Evolutionary conservation across 2,888 invertebrate species (phyloP).

Genomic region (Entomobrya proxima): DNA sequence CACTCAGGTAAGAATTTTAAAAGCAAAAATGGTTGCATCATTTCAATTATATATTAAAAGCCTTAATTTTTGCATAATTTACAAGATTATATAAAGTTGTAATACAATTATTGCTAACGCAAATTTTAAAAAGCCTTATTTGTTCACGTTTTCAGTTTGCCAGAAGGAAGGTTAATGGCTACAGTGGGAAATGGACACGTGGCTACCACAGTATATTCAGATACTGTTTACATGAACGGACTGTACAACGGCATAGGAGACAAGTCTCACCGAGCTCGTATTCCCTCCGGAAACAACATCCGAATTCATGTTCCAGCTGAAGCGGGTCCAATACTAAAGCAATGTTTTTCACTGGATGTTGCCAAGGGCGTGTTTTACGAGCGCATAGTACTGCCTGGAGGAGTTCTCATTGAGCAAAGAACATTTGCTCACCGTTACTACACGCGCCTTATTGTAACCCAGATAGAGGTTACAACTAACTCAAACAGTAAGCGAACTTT

Average conservation of each 20-base stretch:
- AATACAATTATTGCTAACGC: too few relatives aligned
- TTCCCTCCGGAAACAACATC: constrained; percentile 74
- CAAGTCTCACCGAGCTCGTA: constrained; percentile 74
- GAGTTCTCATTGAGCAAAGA: constrained; percentile 66
- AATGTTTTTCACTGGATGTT: constrained; percentile 70
- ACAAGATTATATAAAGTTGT: too few relatives aligned
- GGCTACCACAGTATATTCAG: constrained; percentile 73
- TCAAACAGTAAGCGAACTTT: constrained; percentile 23
- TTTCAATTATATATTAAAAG: too few relatives aligned
- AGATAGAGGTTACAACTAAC: constrained; percentile 61
- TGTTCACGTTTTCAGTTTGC: constrained; percentile 61
- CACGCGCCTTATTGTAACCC: constrained; percentile 72
- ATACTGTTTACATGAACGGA: constrained; percentile 75
- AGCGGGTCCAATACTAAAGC: constrained; percentile 14
- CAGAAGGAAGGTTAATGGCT: constrained; percentile 71
- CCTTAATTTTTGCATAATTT: too few relatives aligned
- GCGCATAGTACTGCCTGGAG: constrained; percentile 38
- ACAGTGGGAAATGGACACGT: constrained; percentile 75
- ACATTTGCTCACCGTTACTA: constrained; percentile 74
- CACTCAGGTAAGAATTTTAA: too few relatives aligned
- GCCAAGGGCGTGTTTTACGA: constrained; percentile 72
- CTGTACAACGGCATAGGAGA: constrained; percentile 75
- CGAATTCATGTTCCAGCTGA: constrained; percentile 33
- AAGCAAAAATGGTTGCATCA: too few relatives aligned
- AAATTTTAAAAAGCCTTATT: too few relatives aligned